Evolutionary conservation across 2,113 vertebrate species (phyloP).

Genomic region (Lepisosteus osseus): DNA sequence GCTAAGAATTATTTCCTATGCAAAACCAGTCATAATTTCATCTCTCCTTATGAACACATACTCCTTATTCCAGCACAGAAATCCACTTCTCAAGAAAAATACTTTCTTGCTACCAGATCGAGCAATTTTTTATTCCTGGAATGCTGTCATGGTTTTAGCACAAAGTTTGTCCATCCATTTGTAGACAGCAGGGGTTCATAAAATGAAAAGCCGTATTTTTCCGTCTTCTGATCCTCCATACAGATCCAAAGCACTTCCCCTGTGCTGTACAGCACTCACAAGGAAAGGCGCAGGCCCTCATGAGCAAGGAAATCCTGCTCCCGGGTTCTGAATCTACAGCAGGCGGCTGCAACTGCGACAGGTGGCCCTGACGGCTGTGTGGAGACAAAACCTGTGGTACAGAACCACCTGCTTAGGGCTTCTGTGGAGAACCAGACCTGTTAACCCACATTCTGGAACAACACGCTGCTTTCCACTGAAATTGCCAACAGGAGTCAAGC

Average conservation of each 20-base stretch:
- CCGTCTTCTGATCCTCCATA: neutral
- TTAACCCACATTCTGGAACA: no score
- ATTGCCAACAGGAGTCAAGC: no score
- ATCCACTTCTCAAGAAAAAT: neutral
- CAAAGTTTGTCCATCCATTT: neutral
- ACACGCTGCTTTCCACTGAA: no score
- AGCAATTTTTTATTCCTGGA: neutral
- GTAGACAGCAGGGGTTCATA: neutral
- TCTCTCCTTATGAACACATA: no score
- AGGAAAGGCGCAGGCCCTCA: neutral
- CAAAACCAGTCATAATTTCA: neutral
- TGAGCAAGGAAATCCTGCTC: neutral
- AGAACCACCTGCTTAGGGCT: neutral
- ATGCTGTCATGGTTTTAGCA: no score
- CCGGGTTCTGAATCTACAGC: neutral
- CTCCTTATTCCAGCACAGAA: neutral
- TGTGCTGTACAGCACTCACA: neutral
- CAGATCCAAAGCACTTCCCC: neutral
- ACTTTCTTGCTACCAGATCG: neutral
- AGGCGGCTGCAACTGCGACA: no score
- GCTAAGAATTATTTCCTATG: neutral
- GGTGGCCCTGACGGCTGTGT: neutral
- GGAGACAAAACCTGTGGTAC: neutral
- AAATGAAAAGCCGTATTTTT: neutral
- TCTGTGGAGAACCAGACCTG: no score